Conservation (phyloP, 1,140 invertebrate species). For the Diplogasteroides magnus region DNA sequence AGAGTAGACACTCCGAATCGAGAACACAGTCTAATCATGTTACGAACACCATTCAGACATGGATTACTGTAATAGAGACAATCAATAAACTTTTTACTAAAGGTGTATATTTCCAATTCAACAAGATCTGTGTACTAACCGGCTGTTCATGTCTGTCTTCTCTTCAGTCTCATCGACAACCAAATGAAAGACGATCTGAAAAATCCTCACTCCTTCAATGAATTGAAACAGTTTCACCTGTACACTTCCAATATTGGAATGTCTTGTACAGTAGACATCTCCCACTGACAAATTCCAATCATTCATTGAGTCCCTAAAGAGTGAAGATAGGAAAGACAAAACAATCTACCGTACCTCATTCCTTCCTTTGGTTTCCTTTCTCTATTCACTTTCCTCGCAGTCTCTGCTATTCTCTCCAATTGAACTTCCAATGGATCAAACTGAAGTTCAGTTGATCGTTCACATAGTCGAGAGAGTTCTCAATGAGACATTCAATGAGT, state of each 20-base stretch:
- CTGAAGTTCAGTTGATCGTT: background rate
- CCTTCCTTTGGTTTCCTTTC: too few species aligned
- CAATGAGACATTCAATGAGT: background rate
- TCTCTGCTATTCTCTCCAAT: background rate
- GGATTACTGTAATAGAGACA: background rate
- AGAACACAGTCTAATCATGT: background rate
- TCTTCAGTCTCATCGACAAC: background rate
- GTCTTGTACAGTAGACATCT: background rate
- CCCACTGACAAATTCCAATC: background rate
- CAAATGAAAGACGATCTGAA: background rate
- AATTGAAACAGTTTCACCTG: background rate
- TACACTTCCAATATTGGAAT: background rate
- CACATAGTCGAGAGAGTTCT: background rate
- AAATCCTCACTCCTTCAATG: too few species aligned
- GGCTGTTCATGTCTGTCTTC: background rate
- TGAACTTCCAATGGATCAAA: background rate
- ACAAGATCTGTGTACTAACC: background rate
- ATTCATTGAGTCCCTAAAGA: too few species aligned
- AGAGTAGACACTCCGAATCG: background rate
- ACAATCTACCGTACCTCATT: too few species aligned
- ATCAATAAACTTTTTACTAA: background rate
- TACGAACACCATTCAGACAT: background rate
- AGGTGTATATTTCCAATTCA: background rate
- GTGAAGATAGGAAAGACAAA: too few species aligned
- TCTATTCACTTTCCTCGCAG: too few species aligned